A percentile compares a stretch with the other conserved stretches of the same genome.
Conservation (phyloP, 2,888 invertebrate genomes). For the Metacarcinus magister region DNA sequence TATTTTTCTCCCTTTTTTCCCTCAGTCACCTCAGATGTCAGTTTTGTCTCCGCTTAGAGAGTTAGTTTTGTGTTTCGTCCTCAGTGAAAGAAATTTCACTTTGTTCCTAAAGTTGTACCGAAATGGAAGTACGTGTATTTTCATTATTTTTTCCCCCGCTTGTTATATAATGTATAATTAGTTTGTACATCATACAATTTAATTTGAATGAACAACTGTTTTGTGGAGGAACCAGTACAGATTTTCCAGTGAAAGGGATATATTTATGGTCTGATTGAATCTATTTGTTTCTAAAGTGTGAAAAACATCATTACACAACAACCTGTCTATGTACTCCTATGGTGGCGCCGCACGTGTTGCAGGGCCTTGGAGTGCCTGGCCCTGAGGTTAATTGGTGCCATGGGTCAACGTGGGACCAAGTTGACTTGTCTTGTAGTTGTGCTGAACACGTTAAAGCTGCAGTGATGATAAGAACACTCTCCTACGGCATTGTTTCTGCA, state of each 20-base stretch:
- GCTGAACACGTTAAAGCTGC: slow-evolving; percentile 29
- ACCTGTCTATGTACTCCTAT: not conserved
- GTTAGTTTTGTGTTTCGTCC: not conserved
- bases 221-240: not conserved
- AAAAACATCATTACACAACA: not conserved
- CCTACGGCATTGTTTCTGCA: not conserved
- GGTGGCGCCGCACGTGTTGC: not conserved
- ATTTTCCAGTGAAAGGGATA: not conserved
- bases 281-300: not conserved
- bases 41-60: not conserved
- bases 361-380: not conserved
- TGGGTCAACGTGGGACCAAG: not conserved
- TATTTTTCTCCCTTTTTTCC: not conserved
- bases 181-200: not conserved
- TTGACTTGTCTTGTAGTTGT: not conserved
- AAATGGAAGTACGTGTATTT: not conserved
- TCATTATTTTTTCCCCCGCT: not conserved
- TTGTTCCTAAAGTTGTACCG: not conserved
- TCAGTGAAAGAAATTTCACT: not conserved
- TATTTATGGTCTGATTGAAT: not conserved
- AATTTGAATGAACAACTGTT: not conserved
- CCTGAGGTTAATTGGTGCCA: slow-evolving; percentile 44
- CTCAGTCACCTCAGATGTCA: not conserved
- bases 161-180: not conserved
- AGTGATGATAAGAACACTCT: not conserved